Conservation (phyloP, 30 jellyfish, hydroid and myxozoan genomes). For the Clytia hemisphaerica region DNA sequence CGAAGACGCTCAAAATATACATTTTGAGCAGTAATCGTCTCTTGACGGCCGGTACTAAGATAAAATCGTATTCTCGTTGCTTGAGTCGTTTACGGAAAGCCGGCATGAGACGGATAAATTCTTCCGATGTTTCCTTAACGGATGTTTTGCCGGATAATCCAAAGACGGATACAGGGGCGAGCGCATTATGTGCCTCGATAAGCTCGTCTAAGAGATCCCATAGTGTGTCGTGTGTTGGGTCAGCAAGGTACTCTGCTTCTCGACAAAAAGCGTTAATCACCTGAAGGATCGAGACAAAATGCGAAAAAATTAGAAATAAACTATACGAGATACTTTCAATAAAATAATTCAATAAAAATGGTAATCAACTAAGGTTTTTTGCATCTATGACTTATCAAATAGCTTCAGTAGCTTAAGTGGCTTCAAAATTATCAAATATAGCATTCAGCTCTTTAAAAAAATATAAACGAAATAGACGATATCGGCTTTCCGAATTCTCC, state of each 20-base stretch:
- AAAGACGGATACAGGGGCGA: constrained; percentile 77
- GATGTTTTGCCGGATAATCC: constrained; percentile 79
- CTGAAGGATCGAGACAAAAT: no score
- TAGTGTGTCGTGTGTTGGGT: constrained; percentile 90
- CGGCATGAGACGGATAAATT: constrained; percentile 77
- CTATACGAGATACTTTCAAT: no score
- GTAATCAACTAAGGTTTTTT: no score
- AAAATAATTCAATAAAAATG: no score
- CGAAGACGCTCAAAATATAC: constrained; percentile 81
- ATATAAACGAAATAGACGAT: no score
- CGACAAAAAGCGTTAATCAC: constrained; percentile 87
- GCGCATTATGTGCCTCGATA: constrained; percentile 82
- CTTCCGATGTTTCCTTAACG: constrained; percentile 72
- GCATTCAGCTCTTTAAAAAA: no score
- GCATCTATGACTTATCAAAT: no score
- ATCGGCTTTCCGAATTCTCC: no score
- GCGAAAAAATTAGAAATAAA: no score
- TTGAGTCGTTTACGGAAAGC: constrained; percentile 61
- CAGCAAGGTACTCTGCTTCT: constrained; percentile 78
- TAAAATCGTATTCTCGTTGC: constrained; percentile 78
- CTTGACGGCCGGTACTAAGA: constrained; percentile 60
- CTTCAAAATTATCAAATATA: no score
- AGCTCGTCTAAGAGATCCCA: constrained; percentile 93
- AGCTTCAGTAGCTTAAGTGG: no score
- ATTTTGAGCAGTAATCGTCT: constrained; percentile 74